Conservation (phyloP, 2,113 vertebrate species). For the Macrotus californicus region DNA sequence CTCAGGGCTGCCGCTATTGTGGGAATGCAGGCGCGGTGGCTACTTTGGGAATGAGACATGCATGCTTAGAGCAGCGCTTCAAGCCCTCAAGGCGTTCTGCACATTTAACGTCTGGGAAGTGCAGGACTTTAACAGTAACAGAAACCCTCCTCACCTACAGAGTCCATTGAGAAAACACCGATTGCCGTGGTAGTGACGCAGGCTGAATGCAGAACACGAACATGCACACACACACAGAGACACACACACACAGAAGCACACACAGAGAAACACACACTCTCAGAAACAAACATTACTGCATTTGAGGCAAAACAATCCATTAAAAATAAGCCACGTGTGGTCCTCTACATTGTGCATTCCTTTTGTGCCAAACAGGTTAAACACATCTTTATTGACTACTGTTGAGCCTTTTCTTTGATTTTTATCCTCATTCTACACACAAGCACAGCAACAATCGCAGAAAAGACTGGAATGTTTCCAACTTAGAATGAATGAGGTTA, state of each 20-base stretch:
- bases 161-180: conserved; percentile 31
- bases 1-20: conserved; percentile 70
- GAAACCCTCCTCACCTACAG: conserved; percentile 54
- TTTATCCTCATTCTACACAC: neutral
- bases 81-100: conserved; percentile 60
- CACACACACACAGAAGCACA: neutral
- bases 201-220: conserved; percentile 59
- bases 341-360: neutral
- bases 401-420: neutral
- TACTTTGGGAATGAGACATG: conserved; percentile 69
- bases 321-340: neutral
- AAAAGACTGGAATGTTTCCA: conserved; percentile 37
- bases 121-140: conserved; percentile 9
- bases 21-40: conserved; percentile 72
- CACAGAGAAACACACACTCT: neutral
- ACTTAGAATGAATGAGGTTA: conserved; percentile 11
- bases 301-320: neutral
- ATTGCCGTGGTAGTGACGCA: conserved; percentile 64
- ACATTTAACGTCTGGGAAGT: conserved; percentile 53
- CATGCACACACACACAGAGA: conserved; percentile 19
- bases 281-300: neutral
- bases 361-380: neutral
- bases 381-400: neutral
- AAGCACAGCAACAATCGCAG: neutral
- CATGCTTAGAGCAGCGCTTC: conserved; percentile 47